Base-by-base conservation (phyloP, 2,113 vertebrate genomes). In the Peromyscus maniculatus region DNA sequence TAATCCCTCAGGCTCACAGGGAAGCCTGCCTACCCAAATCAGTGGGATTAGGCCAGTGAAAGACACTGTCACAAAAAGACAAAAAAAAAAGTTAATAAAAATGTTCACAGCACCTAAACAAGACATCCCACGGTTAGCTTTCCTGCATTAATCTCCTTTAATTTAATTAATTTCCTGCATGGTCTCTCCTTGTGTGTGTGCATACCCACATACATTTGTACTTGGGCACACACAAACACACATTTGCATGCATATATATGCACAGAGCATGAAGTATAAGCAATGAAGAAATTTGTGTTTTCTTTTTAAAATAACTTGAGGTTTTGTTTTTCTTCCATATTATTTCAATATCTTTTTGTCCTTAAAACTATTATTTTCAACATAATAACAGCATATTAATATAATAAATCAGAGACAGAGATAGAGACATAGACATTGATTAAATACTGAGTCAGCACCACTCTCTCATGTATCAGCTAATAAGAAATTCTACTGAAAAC, bases 401-500 rank as follows among this genome's bases (percentile, higher is more conserved):
- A 24, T 22, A 31, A 75, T 87, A 36, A 87, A 75, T 46, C 31
- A 49, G 7, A 21, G 36, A 0, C 2, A 33, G 3, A 21, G 36
- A 0, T 1, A 33, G 3, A 33, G 1, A 36, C 24, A 22, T 6
- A 64, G 5, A n/a, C 8, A n/a, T 36, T 57, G 4, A 84, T 92
- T 67, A 95, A 89, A 94, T 83, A 87, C 12, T 52, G 66, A 96
- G 13, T 43, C 21, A 93, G 3, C 0, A 1, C 46, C 64, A 71
- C 9, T 7, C 10, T 8, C 15, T 24, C 55, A 31, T 13, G 10
- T 24, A 39, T 26, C 0, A 1, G 24, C 24, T 31, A 79, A 22
- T 31, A 55, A 52, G 12, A 49, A 86, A 31, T 97, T 95, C 71
- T 84, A 57, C 1, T 64, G 31, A n/a, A 93, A 91, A 89, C 19